Percentiles rank a stretch among this genome's conserved stretches.
These are phyloP conservation scores for Lepidurus apus DNA, from an alignment of 1,140 invertebrate genomes.

Conservation along the genomic window DNA sequence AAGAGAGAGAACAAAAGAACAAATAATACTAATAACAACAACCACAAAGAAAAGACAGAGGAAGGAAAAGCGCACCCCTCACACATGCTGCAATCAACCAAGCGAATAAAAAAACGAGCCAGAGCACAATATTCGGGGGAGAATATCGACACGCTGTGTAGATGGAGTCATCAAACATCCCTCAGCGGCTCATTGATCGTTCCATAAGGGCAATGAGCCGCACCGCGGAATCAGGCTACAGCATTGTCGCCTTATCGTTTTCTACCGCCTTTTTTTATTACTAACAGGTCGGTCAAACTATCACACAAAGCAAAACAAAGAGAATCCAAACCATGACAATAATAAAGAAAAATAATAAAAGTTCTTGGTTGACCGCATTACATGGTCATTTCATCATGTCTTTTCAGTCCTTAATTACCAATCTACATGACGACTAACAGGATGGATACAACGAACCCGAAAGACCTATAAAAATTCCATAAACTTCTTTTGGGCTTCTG, in stretches of 20 bases:
- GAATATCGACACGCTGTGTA: not conserved
- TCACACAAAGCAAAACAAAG: not conserved
- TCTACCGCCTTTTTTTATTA: not conserved
- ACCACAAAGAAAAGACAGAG: conserved; percentile 29
- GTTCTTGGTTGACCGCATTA: too few relatives aligned
- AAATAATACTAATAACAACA: not conserved
- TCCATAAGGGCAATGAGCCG: not conserved
- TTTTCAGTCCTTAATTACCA: too few relatives aligned
- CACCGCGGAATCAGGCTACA: not conserved
- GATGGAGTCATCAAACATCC: conserved; percentile 13
- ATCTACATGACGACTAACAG: too few relatives aligned
- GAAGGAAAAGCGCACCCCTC: conserved; percentile 38
- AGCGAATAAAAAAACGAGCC: conserved; percentile 20
- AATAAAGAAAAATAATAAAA: too few relatives aligned
- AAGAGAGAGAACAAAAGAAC: not conserved
- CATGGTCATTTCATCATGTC: too few relatives aligned
- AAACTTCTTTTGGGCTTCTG: too few relatives aligned
- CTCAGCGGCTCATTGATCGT: not conserved
- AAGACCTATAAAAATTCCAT: too few relatives aligned
- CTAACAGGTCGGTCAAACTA: not conserved
- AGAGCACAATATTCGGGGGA: conserved; percentile 24
- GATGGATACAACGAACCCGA: too few relatives aligned
- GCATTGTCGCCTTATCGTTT: not conserved
- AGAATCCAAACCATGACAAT: too few relatives aligned
- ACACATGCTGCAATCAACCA: conserved; percentile 6